phyloP scores from a whole-genome alignment of 53 echinoderm and acorn worm species.

The Echinarachnius parma region DNA sequence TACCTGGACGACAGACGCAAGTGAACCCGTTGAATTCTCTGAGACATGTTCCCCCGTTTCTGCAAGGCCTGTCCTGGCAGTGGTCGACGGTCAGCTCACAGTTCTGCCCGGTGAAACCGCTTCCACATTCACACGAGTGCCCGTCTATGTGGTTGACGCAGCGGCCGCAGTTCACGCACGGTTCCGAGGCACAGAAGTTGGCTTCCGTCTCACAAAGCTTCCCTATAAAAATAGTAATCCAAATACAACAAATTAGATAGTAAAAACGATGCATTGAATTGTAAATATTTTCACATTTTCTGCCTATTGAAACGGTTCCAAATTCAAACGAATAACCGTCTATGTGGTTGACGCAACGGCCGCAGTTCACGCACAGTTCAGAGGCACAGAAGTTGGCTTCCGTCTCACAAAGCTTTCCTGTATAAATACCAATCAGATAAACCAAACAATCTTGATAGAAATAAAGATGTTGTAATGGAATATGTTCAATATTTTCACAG shows the following conservation, averaged over 20 bases:
- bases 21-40: conserved; percentile 66
- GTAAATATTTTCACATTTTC: too few species aligned
- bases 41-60: conserved; percentile 66
- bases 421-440: too few species aligned
- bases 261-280: background rate
- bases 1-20: conserved; percentile 69
- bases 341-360: conserved; percentile 53
- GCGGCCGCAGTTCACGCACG: conserved; percentile 77
- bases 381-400: conserved; percentile 60
- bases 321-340: conserved; percentile 61
- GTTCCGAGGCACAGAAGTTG: conserved; percentile 60
- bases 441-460: too few species aligned
- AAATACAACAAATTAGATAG: background rate
- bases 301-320: conserved; percentile 51
- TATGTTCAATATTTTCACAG: too few species aligned
- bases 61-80: conserved; percentile 61
- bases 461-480: background rate
- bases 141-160: conserved; percentile 54
- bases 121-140: conserved; percentile 58
- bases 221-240: conserved; percentile 14
- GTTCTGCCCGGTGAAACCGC: conserved; percentile 58
- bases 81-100: conserved; percentile 67
- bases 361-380: conserved; percentile 76
- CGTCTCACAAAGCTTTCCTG: conserved; percentile 53
- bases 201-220: conserved; percentile 53